phyloP scores from a whole-genome alignment of 2,888 invertebrate species.

The Anoplius nigerrimus region DNA sequence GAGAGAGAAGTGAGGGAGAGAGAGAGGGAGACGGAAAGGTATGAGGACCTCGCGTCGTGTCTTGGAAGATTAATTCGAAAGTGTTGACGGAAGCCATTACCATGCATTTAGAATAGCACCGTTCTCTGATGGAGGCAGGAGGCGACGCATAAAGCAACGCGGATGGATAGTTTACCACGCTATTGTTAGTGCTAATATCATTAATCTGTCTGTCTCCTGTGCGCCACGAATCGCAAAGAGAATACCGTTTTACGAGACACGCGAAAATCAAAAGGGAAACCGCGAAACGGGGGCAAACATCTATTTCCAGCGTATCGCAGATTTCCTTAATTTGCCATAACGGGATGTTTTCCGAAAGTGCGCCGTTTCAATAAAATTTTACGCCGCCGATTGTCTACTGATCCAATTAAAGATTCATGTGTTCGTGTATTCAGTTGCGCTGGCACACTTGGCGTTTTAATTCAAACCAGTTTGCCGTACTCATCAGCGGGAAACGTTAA shows the following conservation, averaged over 20 bases:
- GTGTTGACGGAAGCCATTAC: slow-evolving; percentile 40
- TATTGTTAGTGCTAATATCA: slow-evolving; percentile 50
- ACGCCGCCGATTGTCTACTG: too few relatives aligned
- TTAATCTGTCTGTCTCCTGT: slow-evolving; percentile 49
- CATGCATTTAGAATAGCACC: slow-evolving; percentile 42
- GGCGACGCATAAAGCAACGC: slow-evolving; percentile 38
- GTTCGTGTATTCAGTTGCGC: neutral
- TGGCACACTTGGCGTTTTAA: too few relatives aligned
- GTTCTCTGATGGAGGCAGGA: slow-evolving; percentile 1
- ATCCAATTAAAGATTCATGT: slow-evolving; percentile 23
- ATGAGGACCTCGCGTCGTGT: neutral
- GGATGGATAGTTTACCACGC: slow-evolving; percentile 33
- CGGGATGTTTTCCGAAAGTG: too few relatives aligned
- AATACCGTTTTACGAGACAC: slow-evolving; percentile 25
- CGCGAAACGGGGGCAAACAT: slow-evolving; percentile 27
- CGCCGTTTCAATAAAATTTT: too few relatives aligned
- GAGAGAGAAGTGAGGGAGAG: too few relatives aligned
- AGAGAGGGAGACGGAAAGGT: too few relatives aligned
- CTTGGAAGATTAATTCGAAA: slow-evolving; percentile 14
- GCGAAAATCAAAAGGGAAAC: slow-evolving; percentile 22
- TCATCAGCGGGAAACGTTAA: too few relatives aligned
- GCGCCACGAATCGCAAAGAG: slow-evolving; percentile 32
- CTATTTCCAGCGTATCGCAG: too few relatives aligned
- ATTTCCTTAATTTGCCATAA: too few relatives aligned
- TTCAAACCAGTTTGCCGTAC: too few relatives aligned